Evolutionary conservation across 2,888 invertebrate genomes (phyloP).

Genomic region (Andrena camellia): DNA sequence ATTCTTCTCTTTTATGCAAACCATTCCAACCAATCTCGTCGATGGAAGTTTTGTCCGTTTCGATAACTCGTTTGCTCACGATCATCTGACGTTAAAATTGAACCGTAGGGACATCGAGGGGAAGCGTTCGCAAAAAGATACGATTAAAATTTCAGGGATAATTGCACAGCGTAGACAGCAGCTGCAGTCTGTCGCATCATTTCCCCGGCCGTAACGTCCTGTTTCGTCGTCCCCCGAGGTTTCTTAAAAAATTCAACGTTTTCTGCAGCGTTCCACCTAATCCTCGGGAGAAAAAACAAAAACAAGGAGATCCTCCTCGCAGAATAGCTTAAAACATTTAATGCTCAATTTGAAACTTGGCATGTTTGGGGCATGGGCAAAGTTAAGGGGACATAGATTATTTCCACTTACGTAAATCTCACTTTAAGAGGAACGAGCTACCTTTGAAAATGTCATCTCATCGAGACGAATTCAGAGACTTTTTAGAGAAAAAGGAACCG

Average conservation of each 20-base stretch:
- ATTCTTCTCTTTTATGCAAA: slow-evolving; percentile 1
- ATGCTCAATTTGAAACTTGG: background rate
- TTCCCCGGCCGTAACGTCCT: background rate
- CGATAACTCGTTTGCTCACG: slow-evolving; percentile 14
- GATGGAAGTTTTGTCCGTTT: slow-evolving; percentile 14
- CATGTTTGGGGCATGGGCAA: too few relatives aligned
- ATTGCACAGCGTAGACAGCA: background rate
- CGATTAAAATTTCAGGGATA: slow-evolving; percentile 9
- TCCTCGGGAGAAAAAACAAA: background rate
- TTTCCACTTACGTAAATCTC: too few relatives aligned
- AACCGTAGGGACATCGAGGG: background rate
- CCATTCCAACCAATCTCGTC: slow-evolving; percentile 4
- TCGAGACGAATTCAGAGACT: too few relatives aligned
- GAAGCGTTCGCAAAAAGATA: background rate
- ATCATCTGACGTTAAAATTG: slow-evolving; percentile 8
- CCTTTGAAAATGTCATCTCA: too few relatives aligned
- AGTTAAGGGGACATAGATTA: too few relatives aligned
- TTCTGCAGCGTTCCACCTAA: background rate
- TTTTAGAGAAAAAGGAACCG: too few relatives aligned
- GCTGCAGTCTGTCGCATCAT: background rate
- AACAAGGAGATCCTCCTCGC: background rate
- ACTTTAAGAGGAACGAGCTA: too few relatives aligned
- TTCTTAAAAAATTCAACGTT: slow-evolving; percentile 10
- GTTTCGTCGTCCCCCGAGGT: background rate
- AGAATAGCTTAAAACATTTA: background rate